phyloP scores from a whole-genome alignment of 1,140 invertebrate species.

The Drosophila melanica region DNA sequence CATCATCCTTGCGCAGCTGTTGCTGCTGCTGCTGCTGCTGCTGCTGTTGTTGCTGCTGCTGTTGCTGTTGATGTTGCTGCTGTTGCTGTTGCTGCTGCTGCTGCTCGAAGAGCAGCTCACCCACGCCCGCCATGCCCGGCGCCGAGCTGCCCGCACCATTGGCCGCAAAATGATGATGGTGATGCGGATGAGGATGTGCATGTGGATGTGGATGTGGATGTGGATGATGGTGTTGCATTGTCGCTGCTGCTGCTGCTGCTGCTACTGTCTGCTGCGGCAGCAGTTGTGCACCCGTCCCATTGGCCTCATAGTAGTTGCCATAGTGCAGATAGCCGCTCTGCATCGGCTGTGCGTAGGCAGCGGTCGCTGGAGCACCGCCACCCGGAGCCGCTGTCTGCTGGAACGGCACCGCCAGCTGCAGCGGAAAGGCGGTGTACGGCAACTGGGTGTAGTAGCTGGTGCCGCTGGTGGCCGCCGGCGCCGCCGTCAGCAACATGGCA shows the following conservation, averaged over 20 bases:
- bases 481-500: constrained; percentile 75
- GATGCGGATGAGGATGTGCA: constrained; percentile 23
- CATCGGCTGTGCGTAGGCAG: constrained; percentile 61
- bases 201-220: constrained; percentile 24
- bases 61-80: constrained; percentile 76
- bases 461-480: constrained; percentile 31
- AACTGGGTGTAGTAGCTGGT: constrained; percentile 76
- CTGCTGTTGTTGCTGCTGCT: constrained; percentile 67
- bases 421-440: constrained; percentile 71
- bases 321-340: constrained; percentile 73
- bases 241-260: constrained; percentile 25
- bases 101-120: constrained; percentile 83
- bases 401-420: constrained; percentile 75
- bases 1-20: constrained; percentile 88
- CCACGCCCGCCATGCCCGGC: constrained; percentile 54
- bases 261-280: constrained; percentile 23
- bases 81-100: constrained; percentile 84
- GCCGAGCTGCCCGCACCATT: constrained; percentile 43
- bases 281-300: constrained; percentile 34
- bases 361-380: not conserved
- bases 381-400: constrained; percentile 54
- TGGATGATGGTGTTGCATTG: constrained; percentile 42
- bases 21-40: constrained; percentile 84
- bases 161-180: constrained; percentile 47
- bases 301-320: constrained; percentile 68